Evolutionary conservation across 2,888 invertebrate genomes (phyloP), one percentile per base, ranked within the genome.

Genomic region (Philopedon plagiatum): DNA sequence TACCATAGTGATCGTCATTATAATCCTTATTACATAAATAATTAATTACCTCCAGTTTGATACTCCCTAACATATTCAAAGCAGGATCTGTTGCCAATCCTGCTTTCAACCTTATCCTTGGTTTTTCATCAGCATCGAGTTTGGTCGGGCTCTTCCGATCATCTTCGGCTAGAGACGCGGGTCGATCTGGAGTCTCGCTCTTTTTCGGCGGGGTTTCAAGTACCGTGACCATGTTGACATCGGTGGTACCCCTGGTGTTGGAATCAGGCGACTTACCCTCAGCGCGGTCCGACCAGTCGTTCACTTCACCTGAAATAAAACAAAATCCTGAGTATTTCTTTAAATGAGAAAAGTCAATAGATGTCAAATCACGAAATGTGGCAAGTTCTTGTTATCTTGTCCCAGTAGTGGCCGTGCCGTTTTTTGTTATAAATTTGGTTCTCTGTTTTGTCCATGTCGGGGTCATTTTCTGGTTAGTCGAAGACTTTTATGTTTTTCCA

Each of bases 61-160:
- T 46, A n/a, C 11, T 56, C n/a, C 56, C 65, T n/a, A 69, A 37
- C 65, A 74, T 70, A 61, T 58, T 90, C 19, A 93, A 87, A 9
- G 94, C 94, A 2, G 95, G 94, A 86, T 94, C 94, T 39, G 94
- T 94, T 62, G 94, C 94, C 77, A 95, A 89, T 83, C 91, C 91
- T 73, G 93, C 87, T 86, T 94, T 94, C 78, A 94, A 89, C 76
- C 94, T 90, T 80, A 94, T 87, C 80, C 92, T 90, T 77, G 94
- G 94, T 21, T 81, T 80, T 71, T 82, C 83, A 7, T 79, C 79
- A 2, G 76, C 75, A 34, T 80, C 79, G 29, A 78, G 73, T 68
- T 78, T 78, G 37, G 84, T 83, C 49, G 85, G 84, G 64, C 75
- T 71, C 77, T 79, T 78, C 57, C 75, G 62, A 71, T 77, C 76